Percentiles rank a stretch among this genome's conserved stretches.
phyloP scores from a whole-genome alignment of 2,113 vertebrate genomes.

The Hypocryptadius cinnamomeus region DNA sequence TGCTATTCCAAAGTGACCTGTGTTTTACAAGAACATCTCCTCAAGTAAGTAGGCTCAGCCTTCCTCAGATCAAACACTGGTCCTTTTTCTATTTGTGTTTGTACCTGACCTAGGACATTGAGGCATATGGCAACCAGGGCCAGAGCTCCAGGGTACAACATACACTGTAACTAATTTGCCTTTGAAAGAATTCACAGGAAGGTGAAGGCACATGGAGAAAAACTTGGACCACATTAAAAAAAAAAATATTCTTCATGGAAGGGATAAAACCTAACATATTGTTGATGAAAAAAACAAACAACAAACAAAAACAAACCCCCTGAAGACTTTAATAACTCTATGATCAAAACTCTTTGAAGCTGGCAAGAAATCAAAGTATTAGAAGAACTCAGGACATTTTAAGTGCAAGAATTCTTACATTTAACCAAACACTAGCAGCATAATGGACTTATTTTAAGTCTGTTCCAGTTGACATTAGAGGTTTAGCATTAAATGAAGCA shows the following conservation, averaged over 20 bases:
- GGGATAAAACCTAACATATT: background rate
- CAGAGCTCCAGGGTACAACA: background rate
- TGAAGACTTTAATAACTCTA: background rate
- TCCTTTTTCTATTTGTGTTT: background rate
- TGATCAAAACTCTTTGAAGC: background rate
- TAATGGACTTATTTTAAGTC: background rate
- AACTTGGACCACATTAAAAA: background rate
- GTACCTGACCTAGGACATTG: accelerated
- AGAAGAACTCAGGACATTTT: background rate
- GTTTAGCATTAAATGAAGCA: background rate
- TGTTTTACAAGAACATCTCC: background rate
- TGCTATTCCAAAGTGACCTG: background rate
- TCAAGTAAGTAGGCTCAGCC: background rate
- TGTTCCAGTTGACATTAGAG: background rate
- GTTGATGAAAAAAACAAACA: background rate
- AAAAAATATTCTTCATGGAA: background rate
- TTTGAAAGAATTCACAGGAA: background rate
- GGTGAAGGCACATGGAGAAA: background rate
- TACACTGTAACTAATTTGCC: background rate
- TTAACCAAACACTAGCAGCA: background rate
- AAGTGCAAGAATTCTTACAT: background rate
- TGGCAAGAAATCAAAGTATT: background rate
- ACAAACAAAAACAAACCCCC: background rate
- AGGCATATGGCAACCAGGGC: background rate
- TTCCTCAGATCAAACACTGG: background rate